Base-by-base conservation (phyloP, 2,888 invertebrate species). In the Ariolimax columbianus region DNA sequence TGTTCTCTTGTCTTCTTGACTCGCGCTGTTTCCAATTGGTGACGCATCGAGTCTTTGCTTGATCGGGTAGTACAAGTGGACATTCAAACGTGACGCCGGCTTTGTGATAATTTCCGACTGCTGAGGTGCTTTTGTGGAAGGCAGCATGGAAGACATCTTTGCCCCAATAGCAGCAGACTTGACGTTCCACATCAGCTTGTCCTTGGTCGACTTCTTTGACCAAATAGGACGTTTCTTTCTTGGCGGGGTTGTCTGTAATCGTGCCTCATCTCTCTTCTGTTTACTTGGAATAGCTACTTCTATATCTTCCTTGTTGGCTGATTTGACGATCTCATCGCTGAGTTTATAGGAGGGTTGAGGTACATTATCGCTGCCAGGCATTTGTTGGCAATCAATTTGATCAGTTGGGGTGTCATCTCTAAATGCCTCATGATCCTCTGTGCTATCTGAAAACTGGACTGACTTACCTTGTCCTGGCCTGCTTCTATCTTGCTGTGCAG, bases 391-490 rank as follows among this genome's bases (percentile, higher is more conserved):
- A 19, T n/a, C 40, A 1, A 33, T n/a, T n/a, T 63, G 7, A 7
- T 70, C 81, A 43, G 33, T 36, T 0, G 7, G 30, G 4, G 36
- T 59, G 14, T 63, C 51, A n/a, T 66, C 66, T 30, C 55, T 78
- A 0, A 11, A 3, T 30, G 72, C 30, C 38, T 79, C 79, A 19
- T 78, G 66, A 9, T 79, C 72, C 73, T 84, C 73, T n/a, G 68
- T 79, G 55, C 84, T 84, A 6, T 84, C 84, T 23, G 84, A 84
- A 70, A 84, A 84, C 63, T 84, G 84, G 9, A 84, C 84, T 11
- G 79, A 72, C 59, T 79, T 84, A 36, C 23, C 70, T 26, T 73
- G 79, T 17, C 70, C 59, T 43, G 40, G 51, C 9, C n/a, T 51
- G 14, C 11, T n/a, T 26, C 36, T 78, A 0, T 83, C 83, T n/a